These are phyloP conservation scores for Drosophila yakuba DNA, from an alignment of 1,140 invertebrate species.

Conservation along the genomic window DNA sequence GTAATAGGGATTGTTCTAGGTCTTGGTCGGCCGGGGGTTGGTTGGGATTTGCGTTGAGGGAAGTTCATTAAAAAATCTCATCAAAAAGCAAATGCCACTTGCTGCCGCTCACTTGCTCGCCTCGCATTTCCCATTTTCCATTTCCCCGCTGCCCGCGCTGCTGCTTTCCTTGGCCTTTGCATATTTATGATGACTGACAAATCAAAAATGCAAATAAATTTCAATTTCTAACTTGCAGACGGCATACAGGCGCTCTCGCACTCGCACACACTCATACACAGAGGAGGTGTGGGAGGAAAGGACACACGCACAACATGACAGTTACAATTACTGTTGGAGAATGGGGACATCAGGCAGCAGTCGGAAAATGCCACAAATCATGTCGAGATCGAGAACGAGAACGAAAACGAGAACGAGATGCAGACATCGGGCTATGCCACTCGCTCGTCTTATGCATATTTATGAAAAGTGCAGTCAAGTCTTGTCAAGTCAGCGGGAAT, in stretches of 20 bases:
- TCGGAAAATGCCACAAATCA: slow-evolving; percentile 72
- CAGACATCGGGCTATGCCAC: slow-evolving; percentile 16
- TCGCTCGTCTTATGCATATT: slow-evolving; percentile 63
- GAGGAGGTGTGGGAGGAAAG: not conserved
- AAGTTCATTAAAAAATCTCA: slow-evolving; percentile 73
- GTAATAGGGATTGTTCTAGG: slow-evolving; percentile 12
- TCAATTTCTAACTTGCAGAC: slow-evolving; percentile 74
- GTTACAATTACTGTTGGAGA: slow-evolving; percentile 72
- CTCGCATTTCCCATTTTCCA: slow-evolving; percentile 7
- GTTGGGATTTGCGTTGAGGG: slow-evolving; percentile 12
- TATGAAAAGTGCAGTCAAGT: slow-evolving; percentile 77
- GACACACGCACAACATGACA: slow-evolving; percentile 71
- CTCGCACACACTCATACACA: slow-evolving; percentile 22
- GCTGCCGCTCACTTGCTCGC: slow-evolving; percentile 10
- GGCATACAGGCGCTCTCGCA: slow-evolving; percentile 20
- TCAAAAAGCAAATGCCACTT: slow-evolving; percentile 60
- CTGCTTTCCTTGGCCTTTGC: slow-evolving; percentile 43
- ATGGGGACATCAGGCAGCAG: slow-evolving; percentile 56
- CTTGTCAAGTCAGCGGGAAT: slow-evolving; percentile 49
- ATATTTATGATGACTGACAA: slow-evolving; percentile 77
- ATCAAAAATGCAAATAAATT: slow-evolving; percentile 83
- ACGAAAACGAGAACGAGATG: slow-evolving; percentile 15
- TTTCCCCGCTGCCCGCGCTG: not conserved
- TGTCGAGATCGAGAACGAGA: slow-evolving; percentile 32
- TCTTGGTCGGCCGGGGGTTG: slow-evolving; percentile 4